Evolutionary conservation across 1,140 invertebrate genomes (phyloP).

Genomic region (Platyscapa corneri): DNA sequence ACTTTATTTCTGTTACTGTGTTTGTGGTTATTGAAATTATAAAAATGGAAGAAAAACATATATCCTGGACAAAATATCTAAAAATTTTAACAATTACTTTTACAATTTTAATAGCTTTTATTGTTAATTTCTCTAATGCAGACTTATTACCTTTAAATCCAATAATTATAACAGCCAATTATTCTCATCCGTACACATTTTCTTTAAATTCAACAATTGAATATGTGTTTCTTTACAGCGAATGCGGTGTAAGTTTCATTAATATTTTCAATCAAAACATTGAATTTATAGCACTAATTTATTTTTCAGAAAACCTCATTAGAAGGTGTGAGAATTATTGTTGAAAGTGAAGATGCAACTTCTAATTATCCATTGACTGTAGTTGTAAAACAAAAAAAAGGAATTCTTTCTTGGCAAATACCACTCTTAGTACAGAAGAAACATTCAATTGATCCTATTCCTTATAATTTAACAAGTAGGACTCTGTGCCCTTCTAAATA

Average conservation of each 20-base stretch:
- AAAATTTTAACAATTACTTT: not conserved
- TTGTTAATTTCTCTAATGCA: not conserved
- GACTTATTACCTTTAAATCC: slow-evolving; percentile 45
- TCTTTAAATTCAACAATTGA: slow-evolving; percentile 55
- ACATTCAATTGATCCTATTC: slow-evolving; percentile 50
- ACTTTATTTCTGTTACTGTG: not conserved
- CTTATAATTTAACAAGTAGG: slow-evolving; percentile 70
- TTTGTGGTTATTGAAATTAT: not conserved
- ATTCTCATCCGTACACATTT: slow-evolving; percentile 46
- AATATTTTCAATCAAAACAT: not conserved
- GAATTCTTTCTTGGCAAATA: slow-evolving; percentile 76
- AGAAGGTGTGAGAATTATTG: slow-evolving; percentile 63
- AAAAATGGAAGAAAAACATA: slow-evolving; percentile 15
- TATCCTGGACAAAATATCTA: not conserved
- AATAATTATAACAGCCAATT: slow-evolving; percentile 49
- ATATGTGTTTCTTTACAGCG: slow-evolving; percentile 57
- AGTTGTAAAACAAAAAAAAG: slow-evolving; percentile 75
- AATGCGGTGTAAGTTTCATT: slow-evolving; percentile 53
- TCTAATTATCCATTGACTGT: slow-evolving; percentile 73
- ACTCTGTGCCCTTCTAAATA: slow-evolving; percentile 75
- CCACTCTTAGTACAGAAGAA: slow-evolving; percentile 72
- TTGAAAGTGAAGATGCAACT: slow-evolving; percentile 65
- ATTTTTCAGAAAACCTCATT: slow-evolving; percentile 49
- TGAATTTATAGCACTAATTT: not conserved
- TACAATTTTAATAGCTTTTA: slow-evolving; percentile 6